Conservation (phyloP, 2,113 vertebrate genomes). For the Calyptommatus sinebrachiatus region DNA sequence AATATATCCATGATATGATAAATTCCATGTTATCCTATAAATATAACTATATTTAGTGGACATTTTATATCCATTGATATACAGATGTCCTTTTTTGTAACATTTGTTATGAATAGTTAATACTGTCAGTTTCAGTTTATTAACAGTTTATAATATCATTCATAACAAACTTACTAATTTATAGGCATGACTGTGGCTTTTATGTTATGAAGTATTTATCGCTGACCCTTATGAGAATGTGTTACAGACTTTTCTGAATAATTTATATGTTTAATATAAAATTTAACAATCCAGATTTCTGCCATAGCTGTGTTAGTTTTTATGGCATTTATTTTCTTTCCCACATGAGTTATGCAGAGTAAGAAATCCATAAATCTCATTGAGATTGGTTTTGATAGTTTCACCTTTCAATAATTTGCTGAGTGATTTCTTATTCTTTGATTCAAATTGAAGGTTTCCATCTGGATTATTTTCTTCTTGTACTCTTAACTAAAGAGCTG, state of each 20-base stretch:
- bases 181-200: constrained; percentile 32
- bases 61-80: constrained; percentile 23
- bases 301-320: neutral
- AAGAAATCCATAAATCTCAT: constrained; percentile 23
- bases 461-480: neutral
- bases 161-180: constrained; percentile 30
- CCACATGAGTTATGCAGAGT: constrained; percentile 13
- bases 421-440: neutral
- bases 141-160: constrained; percentile 25
- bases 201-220: constrained; percentile 39
- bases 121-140: constrained; percentile 8
- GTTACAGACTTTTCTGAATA: constrained; percentile 11
- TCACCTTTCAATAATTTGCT: constrained; percentile 4
- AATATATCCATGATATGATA: too few species aligned
- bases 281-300: constrained; percentile 10
- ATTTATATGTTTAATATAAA: constrained; percentile 11
- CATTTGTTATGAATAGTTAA: constrained; percentile 23
- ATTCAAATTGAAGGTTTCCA: neutral
- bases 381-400: constrained; percentile 2
- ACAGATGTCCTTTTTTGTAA: constrained; percentile 18
- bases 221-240: constrained; percentile 29
- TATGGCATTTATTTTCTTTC: constrained; percentile 15
- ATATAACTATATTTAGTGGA: neutral
- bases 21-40: neutral
- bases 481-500: neutral